Percentiles rank a stretch among this genome's conserved stretches.
These are phyloP conservation scores for Omphaloscelis lunosa DNA, from an alignment of 2,888 invertebrate species.

Conservation along the genomic window DNA sequence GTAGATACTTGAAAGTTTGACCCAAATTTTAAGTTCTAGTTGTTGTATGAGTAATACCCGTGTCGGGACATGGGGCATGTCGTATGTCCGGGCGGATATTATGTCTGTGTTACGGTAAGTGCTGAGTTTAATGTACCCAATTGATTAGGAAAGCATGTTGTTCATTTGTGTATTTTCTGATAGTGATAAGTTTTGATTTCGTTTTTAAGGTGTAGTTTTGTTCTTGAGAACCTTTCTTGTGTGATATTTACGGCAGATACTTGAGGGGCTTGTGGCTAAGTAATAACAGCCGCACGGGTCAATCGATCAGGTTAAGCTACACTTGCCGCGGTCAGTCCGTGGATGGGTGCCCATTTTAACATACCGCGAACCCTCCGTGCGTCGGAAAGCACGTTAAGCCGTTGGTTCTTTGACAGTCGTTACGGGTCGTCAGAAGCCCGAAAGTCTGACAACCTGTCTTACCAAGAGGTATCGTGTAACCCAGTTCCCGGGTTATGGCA, in stretches of 20 bases:
- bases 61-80: background rate
- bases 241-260: background rate
- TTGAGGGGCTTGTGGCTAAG: too few relatives aligned
- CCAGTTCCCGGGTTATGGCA: too few relatives aligned
- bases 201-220: background rate
- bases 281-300: too few relatives aligned
- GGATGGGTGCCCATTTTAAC: too few relatives aligned
- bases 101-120: background rate
- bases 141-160: background rate
- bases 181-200: background rate
- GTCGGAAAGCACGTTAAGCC: too few relatives aligned
- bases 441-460: too few relatives aligned
- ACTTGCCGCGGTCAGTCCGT: too few relatives aligned
- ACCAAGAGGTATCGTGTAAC: too few relatives aligned
- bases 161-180: slow-evolving; percentile 6
- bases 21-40: slow-evolving; percentile 53
- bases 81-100: slow-evolving; percentile 4
- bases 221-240: background rate
- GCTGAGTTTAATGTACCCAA: slow-evolving; percentile 10
- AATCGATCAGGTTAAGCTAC: too few relatives aligned
- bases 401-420: too few relatives aligned
- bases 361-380: too few relatives aligned
- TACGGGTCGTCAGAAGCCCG: too few relatives aligned
- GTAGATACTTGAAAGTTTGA: slow-evolving; percentile 54
- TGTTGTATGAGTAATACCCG: slow-evolving; percentile 46